Evolutionary conservation across 2,888 invertebrate species (phyloP).

Genomic region (Ectobius pallidus): DNA sequence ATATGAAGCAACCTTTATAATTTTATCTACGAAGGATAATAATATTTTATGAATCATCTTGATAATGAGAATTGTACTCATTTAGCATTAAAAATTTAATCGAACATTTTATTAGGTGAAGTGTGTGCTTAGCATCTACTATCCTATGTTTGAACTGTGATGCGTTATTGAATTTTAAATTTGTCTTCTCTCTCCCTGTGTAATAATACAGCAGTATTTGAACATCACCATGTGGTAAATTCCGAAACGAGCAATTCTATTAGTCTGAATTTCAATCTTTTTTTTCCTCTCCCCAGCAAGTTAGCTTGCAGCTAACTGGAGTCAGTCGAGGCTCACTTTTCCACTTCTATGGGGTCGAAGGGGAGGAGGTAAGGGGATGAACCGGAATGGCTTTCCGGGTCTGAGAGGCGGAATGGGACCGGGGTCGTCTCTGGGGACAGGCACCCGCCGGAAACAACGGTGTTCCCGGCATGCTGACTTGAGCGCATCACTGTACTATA

Average conservation of each 20-base stretch:
- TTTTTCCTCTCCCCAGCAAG: background rate
- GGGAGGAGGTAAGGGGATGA: slow-evolving; percentile 8
- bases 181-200: no score
- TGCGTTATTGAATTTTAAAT: no score
- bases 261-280: background rate
- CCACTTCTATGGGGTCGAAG: background rate
- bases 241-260: background rate
- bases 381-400: slow-evolving; percentile 41
- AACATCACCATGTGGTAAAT: background rate
- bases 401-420: slow-evolving; percentile 25
- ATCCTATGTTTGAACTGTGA: no score
- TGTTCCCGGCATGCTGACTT: slow-evolving; percentile 16
- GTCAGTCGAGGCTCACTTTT: background rate
- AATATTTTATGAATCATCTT: no score
- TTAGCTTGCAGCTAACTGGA: no score
- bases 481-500: background rate
- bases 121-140: no score
- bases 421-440: slow-evolving; percentile 36
- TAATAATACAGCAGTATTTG: no score
- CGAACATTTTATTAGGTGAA: no score
- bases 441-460: slow-evolving; percentile 33
- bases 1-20: no score
- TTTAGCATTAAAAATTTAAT: no score
- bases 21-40: no score
- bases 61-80: no score